Evolutionary conservation across 2,888 invertebrate genomes (phyloP), one percentile per base, ranked within the genome.

Genomic region (Chrysina gloriosa): DNA sequence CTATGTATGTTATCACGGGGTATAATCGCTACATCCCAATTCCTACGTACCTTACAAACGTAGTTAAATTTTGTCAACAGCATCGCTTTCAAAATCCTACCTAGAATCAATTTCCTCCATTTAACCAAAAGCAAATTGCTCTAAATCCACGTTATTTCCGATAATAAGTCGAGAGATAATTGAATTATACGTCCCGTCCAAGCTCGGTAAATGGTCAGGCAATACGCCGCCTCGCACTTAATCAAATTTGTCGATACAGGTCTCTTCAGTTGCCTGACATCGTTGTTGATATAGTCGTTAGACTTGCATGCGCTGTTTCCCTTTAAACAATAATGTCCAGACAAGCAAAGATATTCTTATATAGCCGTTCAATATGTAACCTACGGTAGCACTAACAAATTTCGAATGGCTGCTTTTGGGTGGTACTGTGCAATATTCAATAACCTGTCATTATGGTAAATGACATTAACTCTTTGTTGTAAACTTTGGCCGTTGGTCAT

Each of bases 391-490:
- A 52, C 19, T 31, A 16, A 31, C 21, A 52, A 31, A 45, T 7
- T 16, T 6, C 6, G 45, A 45, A 21, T 21, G 45, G 45, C 45
- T 45, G 45, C 21, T 21, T 7, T 14, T 42, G 42, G 2, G 2
- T 19, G 7, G 6, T 14, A 19, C 16, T 31, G 9, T 6, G 31
- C 31, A 14, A 52, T 52, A 76, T 76, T 77, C 77, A 76, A 78
- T 78, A 77, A 78, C 76, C 77, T 73, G 74, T 77, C 77, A 77
- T 78, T 78, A 77, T 69, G 69, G 73, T 74, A 75, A 77, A 78
- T 75, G 76, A 75, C 78, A 77, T 79, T 78, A 76, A 76, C 74
- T 78, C 77, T 78, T 78, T 79, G 79, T 78, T 77, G 76, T 74
- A 77, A 79, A 79, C 76, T 78, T 79, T 67, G 69, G 74, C 73